Evolutionary conservation across 2,797 vertebrate genomes (phyloP).

Genomic region (Jordanella pulchra): DNA sequence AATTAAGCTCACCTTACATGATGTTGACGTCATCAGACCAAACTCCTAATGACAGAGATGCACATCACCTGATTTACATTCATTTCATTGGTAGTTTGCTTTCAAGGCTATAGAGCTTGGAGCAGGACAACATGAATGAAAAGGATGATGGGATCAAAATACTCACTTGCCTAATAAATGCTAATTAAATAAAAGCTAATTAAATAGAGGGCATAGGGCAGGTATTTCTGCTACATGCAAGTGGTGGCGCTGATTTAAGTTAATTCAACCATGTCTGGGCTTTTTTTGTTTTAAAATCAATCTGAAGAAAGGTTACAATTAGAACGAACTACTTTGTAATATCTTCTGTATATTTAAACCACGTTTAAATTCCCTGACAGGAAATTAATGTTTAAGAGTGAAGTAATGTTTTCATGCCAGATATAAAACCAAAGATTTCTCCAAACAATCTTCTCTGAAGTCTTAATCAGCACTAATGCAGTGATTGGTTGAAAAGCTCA

Average conservation of each 20-base stretch:
- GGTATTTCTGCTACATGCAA: slow-evolving; percentile 17
- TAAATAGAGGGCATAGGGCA: slow-evolving; percentile 1
- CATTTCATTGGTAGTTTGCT: too few species aligned
- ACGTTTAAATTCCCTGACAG: not conserved
- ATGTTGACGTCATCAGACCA: too few species aligned
- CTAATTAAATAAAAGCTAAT: too few species aligned
- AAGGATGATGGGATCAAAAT: too few species aligned
- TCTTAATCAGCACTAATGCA: not conserved
- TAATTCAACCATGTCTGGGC: slow-evolving; percentile 9
- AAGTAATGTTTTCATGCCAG: not conserved
- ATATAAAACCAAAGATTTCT: not conserved
- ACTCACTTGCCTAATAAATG: too few species aligned
- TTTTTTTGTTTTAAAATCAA: not conserved
- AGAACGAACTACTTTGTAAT: not conserved
- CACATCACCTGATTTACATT: too few species aligned
- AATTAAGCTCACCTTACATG: too few species aligned
- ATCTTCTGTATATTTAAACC: not conserved
- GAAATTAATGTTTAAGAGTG: not conserved
- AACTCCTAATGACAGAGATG: too few species aligned
- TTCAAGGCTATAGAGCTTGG: too few species aligned
- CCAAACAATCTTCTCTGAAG: not conserved
- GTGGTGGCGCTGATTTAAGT: slow-evolving; percentile 23
- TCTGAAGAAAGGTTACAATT: not conserved
- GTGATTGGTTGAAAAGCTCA: not conserved
- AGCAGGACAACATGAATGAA: too few species aligned